Evolutionary conservation across 1,140 invertebrate genomes (phyloP), one percentile per base, ranked within the genome.

Genomic region (Brachionus rotundiformis): DNA sequence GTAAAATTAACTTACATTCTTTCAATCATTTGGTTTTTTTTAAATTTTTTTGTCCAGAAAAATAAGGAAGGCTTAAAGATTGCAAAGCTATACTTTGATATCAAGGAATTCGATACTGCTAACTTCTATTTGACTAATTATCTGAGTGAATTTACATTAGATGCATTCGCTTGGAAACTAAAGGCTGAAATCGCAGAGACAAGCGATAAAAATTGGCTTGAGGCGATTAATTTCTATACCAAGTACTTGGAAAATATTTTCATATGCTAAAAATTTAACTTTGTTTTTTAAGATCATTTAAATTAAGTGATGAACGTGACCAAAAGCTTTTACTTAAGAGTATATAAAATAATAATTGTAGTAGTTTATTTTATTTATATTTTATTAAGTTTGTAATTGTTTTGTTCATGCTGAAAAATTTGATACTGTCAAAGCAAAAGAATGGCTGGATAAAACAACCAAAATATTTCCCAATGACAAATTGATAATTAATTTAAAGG

Each of bases 41-140:
- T 16, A 36, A 33, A 33, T 23, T 68, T 68, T 68, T 33, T n/a
- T 13, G 1, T 36, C 8, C 0, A 73, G 68, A 73, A 73, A 73
- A 73, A 73, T 73, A 79, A 63, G 59, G 76, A 79, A 63, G 76
- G 76, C n/a, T 31, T 79, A 10, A 79, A 79, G 13, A 79, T 79
- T n/a, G 25, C 76, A 23, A 47, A 49, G 16, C 47, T 79, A 11
- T 79, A 79, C 16, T 59, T 33, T 59, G 76, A 79, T 79, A 27
- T 79, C 5, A 63, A 79, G 47, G 76, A 79, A 25, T 79, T n/a
- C 47, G 59, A 79, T 13, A 23, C 47, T 31, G 76, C 76, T 39
- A 33, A 63, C 36, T 54, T 59, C 13, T 79, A 79, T 16, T 39
- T 79, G 27, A 63, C 19, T 39, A 79, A 59, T 36, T 79, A 79